Conservation (phyloP, 2,797 vertebrate species). For the Lophotriccus pileatus region DNA sequence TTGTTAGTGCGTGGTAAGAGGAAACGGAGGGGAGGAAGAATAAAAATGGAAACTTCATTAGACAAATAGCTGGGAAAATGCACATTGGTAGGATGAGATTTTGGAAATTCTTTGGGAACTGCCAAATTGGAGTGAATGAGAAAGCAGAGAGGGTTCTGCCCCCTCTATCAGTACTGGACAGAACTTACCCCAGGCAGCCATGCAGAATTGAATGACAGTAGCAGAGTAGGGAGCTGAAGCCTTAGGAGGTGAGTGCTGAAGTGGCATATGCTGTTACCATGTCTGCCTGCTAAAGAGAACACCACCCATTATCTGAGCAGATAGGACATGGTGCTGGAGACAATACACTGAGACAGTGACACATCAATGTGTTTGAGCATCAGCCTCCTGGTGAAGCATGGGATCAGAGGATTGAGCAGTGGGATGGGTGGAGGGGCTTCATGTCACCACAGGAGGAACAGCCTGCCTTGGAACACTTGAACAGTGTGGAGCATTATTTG, state of each 20-base stretch:
- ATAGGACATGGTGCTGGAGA: neutral
- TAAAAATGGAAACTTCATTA: conserved; percentile 43
- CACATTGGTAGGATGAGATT: neutral
- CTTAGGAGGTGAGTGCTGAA: neutral
- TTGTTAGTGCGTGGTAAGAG: conserved; percentile 21
- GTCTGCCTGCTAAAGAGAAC: neutral
- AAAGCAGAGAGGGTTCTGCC: neutral
- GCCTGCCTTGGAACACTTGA: neutral
- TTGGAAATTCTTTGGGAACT: conserved; percentile 12
- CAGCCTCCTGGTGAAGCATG: neutral
- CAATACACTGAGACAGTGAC: neutral
- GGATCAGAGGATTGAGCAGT: neutral
- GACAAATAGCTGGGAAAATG: conserved; percentile 19
- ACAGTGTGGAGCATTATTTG: neutral
- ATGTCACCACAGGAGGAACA: neutral
- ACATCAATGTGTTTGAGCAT: neutral
- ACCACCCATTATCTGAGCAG: neutral
- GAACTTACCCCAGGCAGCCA: neutral
- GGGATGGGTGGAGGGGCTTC: neutral
- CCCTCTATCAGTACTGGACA: neutral
- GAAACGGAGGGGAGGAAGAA: conserved; percentile 52
- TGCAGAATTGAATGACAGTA: neutral
- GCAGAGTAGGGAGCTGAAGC: neutral
- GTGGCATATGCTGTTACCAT: neutral
- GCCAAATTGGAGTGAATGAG: neutral